Evolutionary conservation across 1,140 invertebrate species (phyloP), one percentile per base, ranked within the genome.

Genomic region (Ctenoplectra terminalis): DNA sequence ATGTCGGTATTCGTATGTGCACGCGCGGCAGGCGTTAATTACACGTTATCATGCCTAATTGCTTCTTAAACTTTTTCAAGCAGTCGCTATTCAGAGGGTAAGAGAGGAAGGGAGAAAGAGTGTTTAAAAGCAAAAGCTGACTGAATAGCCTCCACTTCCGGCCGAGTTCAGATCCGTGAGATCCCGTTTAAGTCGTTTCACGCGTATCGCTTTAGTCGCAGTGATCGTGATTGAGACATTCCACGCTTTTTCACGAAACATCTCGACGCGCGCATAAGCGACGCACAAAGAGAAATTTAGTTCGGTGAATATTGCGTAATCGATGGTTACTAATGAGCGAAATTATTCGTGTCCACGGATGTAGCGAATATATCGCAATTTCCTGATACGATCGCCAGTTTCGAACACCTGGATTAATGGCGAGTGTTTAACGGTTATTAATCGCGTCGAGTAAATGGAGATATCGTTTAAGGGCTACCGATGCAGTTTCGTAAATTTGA

Each of bases 1-100:
- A 73, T 64, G 13, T 26, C 8, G 26, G 34, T 37, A 61, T 79
- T 72, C 76, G 69, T 48, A 40, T 2, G 56, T 23, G 46, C 34
- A 34, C 58, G 34, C 29, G 58, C 23, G n/a, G 17, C 52, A 31
- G 13, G 83, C 66, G 78, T 85, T 85, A 82, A 86, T 86, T 85
- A 70, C 81, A 74, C 73, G 78, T 85, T 87, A 88, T 87, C 85
- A 50, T 66, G 48, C 64, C 60, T 88, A 89, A 87, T 89, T 71
- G 80, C 64, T 73, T 73, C 56, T 85, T 85, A 73, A 82, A 85
- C 60, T 46, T 60, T 54, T 72, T 73, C 52, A 20, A 40, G 63
- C 26, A 31, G 29, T 3, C 31, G 9, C 26, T 54, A 9, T 34
- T 20, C 58, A 31, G 31, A 34, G 40, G 40, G 9, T 5, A 40